A percentile compares a stretch with the other conserved stretches of the same genome.
phyloP scores from a whole-genome alignment of 2,888 invertebrate species.

The Choreutis nemorana region DNA sequence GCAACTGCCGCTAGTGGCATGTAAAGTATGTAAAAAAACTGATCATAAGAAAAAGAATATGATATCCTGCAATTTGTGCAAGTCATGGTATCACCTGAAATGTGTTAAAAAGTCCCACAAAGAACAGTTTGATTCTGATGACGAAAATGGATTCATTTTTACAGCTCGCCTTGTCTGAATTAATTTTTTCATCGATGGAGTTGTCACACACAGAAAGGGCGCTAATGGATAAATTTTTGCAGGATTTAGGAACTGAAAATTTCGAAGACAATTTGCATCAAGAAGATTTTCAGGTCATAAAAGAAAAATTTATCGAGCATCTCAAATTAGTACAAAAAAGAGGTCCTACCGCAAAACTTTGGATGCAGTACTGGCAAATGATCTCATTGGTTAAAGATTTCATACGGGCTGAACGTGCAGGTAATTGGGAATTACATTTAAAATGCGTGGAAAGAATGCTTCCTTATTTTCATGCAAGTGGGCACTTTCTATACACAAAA shows the following conservation, averaged over 20 bases:
- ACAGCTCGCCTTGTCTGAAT: slow-evolving; percentile 15
- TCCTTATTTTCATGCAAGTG: slow-evolving; percentile 26
- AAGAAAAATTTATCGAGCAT: slow-evolving; percentile 7
- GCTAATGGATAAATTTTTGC: slow-evolving; percentile 13
- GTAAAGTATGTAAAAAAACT: no score
- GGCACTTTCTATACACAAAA: no score
- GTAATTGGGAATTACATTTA: slow-evolving; percentile 17
- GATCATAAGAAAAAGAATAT: no score
- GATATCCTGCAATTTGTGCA: no score
- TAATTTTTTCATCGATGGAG: slow-evolving; percentile 13
- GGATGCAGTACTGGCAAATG: slow-evolving; percentile 18
- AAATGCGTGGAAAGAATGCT: slow-evolving; percentile 13
- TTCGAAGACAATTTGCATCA: slow-evolving; percentile 6
- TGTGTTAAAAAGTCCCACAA: no score
- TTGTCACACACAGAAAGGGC: slow-evolving; percentile 13
- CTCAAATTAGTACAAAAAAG: slow-evolving; percentile 5
- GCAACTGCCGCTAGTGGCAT: no score
- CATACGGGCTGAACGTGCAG: slow-evolving; percentile 19
- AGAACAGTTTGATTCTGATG: no score
- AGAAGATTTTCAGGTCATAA: slow-evolving; percentile 6
- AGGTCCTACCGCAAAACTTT: slow-evolving; percentile 8
- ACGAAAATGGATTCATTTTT: no score
- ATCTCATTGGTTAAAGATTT: slow-evolving; percentile 17
- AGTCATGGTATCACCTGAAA: no score
- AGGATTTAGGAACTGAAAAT: slow-evolving; percentile 6